Evolutionary conservation across 2,888 invertebrate species (phyloP).

Genomic region (Euspilapteryx auroguttella): DNA sequence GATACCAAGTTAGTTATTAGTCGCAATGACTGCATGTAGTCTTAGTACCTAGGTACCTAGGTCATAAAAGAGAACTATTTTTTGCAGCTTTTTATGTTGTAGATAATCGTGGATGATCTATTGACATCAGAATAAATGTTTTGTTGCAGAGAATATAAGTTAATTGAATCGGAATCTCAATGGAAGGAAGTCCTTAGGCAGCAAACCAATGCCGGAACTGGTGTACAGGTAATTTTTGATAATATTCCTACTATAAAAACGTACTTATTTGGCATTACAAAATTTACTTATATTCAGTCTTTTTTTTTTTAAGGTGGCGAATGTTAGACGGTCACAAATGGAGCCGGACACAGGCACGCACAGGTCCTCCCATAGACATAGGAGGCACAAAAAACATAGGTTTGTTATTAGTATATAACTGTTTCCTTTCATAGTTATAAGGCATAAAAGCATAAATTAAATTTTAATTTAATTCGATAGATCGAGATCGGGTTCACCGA

Average conservation of each 20-base stretch:
- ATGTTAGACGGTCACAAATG: conserved; percentile 63
- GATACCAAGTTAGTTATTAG: conserved; percentile 46
- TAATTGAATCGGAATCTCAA: conserved; percentile 85
- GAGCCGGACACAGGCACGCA: conserved; percentile 53
- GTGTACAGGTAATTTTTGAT: conserved; percentile 38
- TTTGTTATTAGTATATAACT: no score
- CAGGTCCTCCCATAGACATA: conserved; percentile 61
- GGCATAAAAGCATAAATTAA: no score
- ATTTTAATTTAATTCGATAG: no score
- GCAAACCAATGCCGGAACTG: conserved; percentile 60
- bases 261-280: no score
- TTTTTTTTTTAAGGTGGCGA: no score
- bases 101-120: no score
- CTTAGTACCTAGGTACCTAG: no score
- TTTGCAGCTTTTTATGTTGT: no score
- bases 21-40: no score
- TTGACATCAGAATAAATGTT: conserved; percentile 6
- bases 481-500: conserved; percentile 71
- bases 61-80: no score
- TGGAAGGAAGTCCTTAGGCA: conserved; percentile 87
- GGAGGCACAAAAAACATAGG: conserved; percentile 64
- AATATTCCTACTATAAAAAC: not conserved
- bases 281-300: no score
- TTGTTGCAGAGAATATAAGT: conserved; percentile 62
- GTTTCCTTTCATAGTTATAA: no score